Evolutionary conservation across 2,113 vertebrate species (phyloP).

Genomic region (Psittacula cyanocephala): DNA sequence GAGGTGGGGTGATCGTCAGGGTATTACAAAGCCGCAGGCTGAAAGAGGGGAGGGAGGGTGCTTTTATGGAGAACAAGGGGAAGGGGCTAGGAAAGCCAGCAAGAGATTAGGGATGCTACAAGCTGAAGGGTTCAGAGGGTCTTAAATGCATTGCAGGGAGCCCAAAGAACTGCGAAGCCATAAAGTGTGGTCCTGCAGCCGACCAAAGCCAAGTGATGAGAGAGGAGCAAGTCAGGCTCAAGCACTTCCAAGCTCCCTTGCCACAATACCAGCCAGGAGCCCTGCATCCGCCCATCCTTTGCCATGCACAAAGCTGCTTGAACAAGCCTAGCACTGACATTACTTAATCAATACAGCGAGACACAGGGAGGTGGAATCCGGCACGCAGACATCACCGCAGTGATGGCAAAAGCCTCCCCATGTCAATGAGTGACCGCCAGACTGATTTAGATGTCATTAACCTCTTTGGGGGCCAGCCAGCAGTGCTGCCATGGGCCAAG

Average conservation of each 20-base stretch:
- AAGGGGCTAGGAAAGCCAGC: neutral
- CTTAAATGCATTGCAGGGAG: neutral
- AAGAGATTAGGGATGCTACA: neutral
- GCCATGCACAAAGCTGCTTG: neutral
- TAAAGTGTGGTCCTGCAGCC: fast-evolving
- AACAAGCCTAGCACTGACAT: neutral
- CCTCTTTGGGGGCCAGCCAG: neutral
- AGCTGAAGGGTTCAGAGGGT: neutral
- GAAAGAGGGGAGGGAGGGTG: neutral
- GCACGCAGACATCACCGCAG: neutral
- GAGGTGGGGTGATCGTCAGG: neutral
- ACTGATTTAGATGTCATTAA: conserved; percentile 59
- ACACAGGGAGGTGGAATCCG: neutral
- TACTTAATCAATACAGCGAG: conserved; percentile 22
- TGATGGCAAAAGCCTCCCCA: neutral
- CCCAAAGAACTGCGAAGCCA: neutral
- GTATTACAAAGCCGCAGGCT: neutral
- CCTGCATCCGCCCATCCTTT: neutral
- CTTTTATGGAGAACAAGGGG: neutral
- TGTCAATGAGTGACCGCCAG: conserved; percentile 19
- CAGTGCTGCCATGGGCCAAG: neutral
- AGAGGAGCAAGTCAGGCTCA: neutral
- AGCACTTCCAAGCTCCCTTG: neutral
- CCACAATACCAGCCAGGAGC: neutral
- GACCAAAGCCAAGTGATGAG: neutral